Percentiles rank a stretch among this genome's conserved stretches.
These are phyloP conservation scores for Desoria tigrina DNA, from an alignment of 2,888 invertebrate genomes.

Conservation along the genomic window DNA sequence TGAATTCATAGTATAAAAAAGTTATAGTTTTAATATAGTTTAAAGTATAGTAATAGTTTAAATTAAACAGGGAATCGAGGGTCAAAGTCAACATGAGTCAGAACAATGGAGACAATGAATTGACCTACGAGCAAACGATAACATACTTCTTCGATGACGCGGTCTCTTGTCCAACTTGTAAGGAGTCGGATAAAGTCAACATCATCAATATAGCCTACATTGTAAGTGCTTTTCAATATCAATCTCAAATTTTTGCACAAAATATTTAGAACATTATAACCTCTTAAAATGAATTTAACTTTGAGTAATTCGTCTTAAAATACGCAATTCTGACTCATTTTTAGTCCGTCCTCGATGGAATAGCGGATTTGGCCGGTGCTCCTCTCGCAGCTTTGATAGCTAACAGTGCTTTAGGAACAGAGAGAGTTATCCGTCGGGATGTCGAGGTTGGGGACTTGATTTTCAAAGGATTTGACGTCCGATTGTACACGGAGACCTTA, in stretches of 20 bases:
- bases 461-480: conserved; percentile 31
- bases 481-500: background rate
- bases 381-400: conserved; percentile 5
- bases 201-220: conserved; percentile 35
- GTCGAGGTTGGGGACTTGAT: conserved; percentile 28
- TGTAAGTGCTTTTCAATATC: conserved; percentile 22
- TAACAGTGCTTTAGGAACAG: conserved; percentile 3
- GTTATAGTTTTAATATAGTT: no score
- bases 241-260: background rate
- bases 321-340: background rate
- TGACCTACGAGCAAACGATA: conserved; percentile 26
- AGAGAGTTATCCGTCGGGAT: conserved; percentile 18
- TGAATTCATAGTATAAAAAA: no score
- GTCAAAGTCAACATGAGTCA: conserved; percentile 10
- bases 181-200: conserved; percentile 25
- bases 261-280: background rate
- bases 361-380: background rate
- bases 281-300: background rate
- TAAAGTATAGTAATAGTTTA: no score
- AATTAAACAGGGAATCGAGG: background rate
- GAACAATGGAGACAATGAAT: conserved; percentile 5
- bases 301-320: background rate
- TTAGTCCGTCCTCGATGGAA: conserved; percentile 20
- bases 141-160: conserved; percentile 22
- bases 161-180: background rate